Evolutionary conservation across 2,797 vertebrate species (phyloP).

Genomic region (Gastrophryne carolinensis): DNA sequence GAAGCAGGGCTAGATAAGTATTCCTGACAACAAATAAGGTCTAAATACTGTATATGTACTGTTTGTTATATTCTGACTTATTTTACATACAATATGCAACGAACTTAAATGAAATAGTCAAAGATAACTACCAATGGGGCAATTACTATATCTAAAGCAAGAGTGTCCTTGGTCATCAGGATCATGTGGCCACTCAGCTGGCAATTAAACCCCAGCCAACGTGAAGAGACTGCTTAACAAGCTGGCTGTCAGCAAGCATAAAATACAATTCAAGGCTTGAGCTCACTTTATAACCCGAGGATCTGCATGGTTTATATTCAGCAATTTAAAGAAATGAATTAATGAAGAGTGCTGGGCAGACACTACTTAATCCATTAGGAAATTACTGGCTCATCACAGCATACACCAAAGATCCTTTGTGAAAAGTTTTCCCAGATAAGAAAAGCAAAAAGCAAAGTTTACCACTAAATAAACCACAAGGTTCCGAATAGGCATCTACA

Average conservation of each 20-base stretch:
- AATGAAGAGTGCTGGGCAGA: constrained; percentile 41
- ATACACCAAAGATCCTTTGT: constrained; percentile 21
- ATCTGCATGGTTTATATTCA: constrained; percentile 44
- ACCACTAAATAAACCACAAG: neutral
- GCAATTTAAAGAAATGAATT: constrained; percentile 48
- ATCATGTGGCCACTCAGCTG: constrained; percentile 21
- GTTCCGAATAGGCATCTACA: neutral
- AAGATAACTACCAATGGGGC: constrained; percentile 5
- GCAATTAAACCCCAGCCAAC: constrained; percentile 20
- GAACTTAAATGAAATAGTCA: neutral
- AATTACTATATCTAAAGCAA: constrained; percentile 8
- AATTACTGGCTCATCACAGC: constrained; percentile 40
- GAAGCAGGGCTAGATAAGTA: too few relatives aligned
- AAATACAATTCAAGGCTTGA: constrained; percentile 36
- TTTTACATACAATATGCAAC: neutral
- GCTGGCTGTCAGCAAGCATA: constrained; percentile 43
- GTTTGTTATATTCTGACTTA: neutral
- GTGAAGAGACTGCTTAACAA: constrained; percentile 32
- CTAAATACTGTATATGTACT: neutral
- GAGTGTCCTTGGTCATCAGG: constrained; percentile 27
- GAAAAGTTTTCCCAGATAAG: constrained; percentile 19
- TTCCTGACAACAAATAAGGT: too few relatives aligned
- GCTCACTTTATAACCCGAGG: constrained; percentile 35
- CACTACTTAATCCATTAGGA: constrained; percentile 42
- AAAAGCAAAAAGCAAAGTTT: constrained; percentile 8